Conservation (phyloP, 2,113 vertebrate genomes). For the Chitala chitala region DNA sequence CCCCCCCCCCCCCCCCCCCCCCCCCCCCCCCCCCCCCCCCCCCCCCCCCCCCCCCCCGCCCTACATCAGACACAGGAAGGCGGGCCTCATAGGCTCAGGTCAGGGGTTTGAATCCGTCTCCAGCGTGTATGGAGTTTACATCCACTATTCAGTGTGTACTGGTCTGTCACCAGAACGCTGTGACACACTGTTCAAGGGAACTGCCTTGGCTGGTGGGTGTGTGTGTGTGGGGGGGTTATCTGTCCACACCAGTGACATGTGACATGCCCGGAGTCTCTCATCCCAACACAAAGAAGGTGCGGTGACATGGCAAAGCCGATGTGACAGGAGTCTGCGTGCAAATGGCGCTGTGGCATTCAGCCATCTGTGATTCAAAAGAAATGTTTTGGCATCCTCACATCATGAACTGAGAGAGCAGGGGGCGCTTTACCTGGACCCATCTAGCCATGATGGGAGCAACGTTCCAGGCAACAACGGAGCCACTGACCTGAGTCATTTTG, state of each 20-base stretch:
- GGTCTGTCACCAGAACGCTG: too few relatives aligned
- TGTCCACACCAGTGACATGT: too few relatives aligned
- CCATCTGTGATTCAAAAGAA: not conserved
- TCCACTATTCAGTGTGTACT: too few relatives aligned
- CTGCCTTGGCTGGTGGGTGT: too few relatives aligned
- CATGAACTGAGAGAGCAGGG: not conserved
- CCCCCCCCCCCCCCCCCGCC: not conserved
- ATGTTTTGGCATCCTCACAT: not conserved
- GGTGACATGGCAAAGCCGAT: too few relatives aligned
- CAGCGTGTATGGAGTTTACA: not conserved
- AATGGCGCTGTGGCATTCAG: too few relatives aligned
- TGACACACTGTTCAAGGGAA: too few relatives aligned
- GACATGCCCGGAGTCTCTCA: too few relatives aligned
- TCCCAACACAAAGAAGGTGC: too few relatives aligned
- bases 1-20: not conserved
- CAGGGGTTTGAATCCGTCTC: not conserved
- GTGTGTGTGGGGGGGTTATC: too few relatives aligned
- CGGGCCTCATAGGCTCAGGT: not conserved
- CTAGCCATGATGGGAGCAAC: too few relatives aligned
- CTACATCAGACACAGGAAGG: not conserved
- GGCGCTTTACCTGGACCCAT: not conserved
- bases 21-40: not conserved
- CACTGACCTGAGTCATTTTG: slow-evolving; percentile 73
- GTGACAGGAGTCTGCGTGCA: too few relatives aligned
- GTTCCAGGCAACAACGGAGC: not conserved